A percentile compares a stretch with the other conserved stretches of the same genome.
Conservation (phyloP, 2,797 vertebrate species). For the Simalia tracyae region DNA sequence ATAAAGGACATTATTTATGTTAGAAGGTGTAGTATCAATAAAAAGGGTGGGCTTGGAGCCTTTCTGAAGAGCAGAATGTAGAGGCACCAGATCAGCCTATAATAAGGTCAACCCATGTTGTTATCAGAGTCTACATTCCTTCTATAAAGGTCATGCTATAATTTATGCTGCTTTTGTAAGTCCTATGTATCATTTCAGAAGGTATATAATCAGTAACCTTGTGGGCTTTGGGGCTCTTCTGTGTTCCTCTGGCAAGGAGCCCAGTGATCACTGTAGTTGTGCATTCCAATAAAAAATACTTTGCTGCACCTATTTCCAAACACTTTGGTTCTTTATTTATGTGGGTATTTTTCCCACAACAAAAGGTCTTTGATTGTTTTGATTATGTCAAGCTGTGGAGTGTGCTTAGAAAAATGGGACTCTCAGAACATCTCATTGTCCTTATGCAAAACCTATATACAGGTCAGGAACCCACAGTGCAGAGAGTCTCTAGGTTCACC, state of each 20-base stretch:
- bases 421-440: not conserved
- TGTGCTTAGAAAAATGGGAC: not conserved
- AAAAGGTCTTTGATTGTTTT: not conserved
- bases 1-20: not conserved
- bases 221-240: not conserved
- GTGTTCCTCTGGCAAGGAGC: not conserved
- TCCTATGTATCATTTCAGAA: not conserved
- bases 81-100: not conserved
- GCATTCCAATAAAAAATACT: not conserved
- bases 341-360: not conserved
- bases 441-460: not conserved
- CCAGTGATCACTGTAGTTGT: not conserved
- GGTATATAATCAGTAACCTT: not conserved
- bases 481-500: not conserved
- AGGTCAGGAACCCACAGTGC: not conserved
- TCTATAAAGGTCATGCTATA: not conserved
- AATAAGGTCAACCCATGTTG: not conserved
- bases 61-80: not conserved
- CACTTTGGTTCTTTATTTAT: not conserved
- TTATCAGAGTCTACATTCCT: not conserved
- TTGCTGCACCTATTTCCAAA: not conserved
- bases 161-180: not conserved
- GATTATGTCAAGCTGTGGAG: not conserved
- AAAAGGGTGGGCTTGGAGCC: not conserved
- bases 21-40: not conserved